Base-by-base conservation (phyloP, 2,797 vertebrate genomes). In the Hybognathus amarus region DNA sequence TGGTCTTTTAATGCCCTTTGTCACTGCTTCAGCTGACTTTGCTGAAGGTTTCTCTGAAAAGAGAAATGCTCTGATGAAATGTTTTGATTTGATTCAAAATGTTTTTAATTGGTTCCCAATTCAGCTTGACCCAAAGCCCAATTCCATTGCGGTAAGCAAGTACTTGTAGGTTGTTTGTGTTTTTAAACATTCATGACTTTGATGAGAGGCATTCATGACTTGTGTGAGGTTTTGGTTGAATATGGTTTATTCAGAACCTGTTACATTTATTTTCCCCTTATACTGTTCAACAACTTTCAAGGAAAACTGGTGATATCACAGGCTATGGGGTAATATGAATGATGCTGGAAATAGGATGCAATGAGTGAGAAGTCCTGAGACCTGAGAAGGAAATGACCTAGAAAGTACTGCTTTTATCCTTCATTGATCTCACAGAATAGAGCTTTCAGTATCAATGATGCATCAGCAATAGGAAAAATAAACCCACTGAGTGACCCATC, bases 41-140 rank as follows among this genome's bases (percentile, higher is more conserved):
- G 59, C 54, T 64, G 50, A 71, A 87, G 77, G 82, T 50, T 81
- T 64, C 9, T 45, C 42, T 52, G 42, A 73, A 77, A 87, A 80
- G 89, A 80, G 89, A 90, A 70, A 83, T 84, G 83, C 88, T 83
- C 78, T 82, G 79, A 86, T 92, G 90, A 92, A 90, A 88, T 84
- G 22, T 76, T 69, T 85, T 73, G 30, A 71, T 80, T 73, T 85
- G 85, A 27, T 33, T 33, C 30, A 92, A 2, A 90, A 88, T 84
- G 22, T 76, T 69, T 85, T 73, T 27, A 71, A 79, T 73, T 85
- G 56, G 45, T 79, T 69, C 87, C 86, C 85, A 87, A 81, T 90
- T 90, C 54, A 45, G 42, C 42, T 45, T 45, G 3, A 45, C 12
- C 42, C 45, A 47, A 47, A 47, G 71, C 54, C 84, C 56, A 47